phyloP scores from a whole-genome alignment of 2,797 vertebrate genomes.

The Pangasius krempfi region DNA sequence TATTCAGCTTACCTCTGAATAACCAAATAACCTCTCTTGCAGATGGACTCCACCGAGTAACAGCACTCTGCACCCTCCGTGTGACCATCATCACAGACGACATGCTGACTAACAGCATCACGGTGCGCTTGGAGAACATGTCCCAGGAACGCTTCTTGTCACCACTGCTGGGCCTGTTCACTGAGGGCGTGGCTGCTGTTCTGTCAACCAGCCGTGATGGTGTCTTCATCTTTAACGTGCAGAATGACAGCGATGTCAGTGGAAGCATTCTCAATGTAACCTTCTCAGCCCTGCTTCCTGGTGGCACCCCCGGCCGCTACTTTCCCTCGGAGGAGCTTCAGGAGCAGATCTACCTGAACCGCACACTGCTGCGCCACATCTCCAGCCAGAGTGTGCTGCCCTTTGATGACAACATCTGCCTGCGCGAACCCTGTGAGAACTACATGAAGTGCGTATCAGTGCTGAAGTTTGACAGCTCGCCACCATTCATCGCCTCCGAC shows the following conservation, averaged over 20 bases:
- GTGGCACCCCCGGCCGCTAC: constrained; percentile 80
- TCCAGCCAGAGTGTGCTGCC: constrained; percentile 93
- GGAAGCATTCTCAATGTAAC: constrained; percentile 94
- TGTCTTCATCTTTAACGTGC: constrained; percentile 95
- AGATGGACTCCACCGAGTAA: constrained; percentile 87
- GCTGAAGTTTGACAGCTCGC: constrained; percentile 93
- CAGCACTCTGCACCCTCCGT: constrained; percentile 85
- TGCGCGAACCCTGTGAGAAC: constrained; percentile 98
- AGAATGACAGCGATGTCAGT: constrained; percentile 93
- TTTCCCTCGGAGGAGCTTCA: constrained; percentile 95
- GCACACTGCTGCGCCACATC: constrained; percentile 87
- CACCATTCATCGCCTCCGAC: constrained; percentile 92
- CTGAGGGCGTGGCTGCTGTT: constrained; percentile 91
- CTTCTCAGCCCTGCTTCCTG: constrained; percentile 91
- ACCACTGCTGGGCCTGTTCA: constrained; percentile 86
- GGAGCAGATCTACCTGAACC: constrained; percentile 97
- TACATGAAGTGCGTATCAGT: constrained; percentile 99
- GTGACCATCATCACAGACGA: constrained; percentile 97
- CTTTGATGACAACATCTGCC: constrained; percentile 97
- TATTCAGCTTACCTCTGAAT: background rate
- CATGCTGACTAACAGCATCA: constrained; percentile 99
- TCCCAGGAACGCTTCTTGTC: constrained; percentile 97
- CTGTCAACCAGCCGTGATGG: constrained; percentile 88
- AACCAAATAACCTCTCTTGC: constrained; percentile 9
- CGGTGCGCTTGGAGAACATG: constrained; percentile 96